Base-by-base conservation (phyloP, 2,113 vertebrate genomes). In the Tetrax tetrax region DNA sequence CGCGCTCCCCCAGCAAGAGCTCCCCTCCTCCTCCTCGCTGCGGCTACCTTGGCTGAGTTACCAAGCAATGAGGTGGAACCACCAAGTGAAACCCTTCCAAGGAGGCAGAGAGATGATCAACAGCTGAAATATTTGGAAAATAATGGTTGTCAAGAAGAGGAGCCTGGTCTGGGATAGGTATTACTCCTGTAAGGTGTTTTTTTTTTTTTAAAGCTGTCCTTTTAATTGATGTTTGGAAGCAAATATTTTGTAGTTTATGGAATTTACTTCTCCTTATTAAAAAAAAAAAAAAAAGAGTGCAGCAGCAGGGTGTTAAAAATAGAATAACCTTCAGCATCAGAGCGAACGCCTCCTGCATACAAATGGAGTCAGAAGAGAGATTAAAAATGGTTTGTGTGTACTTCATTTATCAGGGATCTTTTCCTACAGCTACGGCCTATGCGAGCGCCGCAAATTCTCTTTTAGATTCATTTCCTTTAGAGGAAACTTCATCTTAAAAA, bases 311-410 rank as follows among this genome's bases (percentile, higher is more conserved):
- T 71, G 87, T 94, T 90, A 87, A 82, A 90, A 90, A 94, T 87
- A 90, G 87, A 87, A 59, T 87, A 76, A 82, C 78, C 87, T 94
- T 82, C 87, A 94, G 83, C 77, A 38, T 66, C 64, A 7, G 59
- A 35, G 56, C 2, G n/a, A 45, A 71, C 15, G 64, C 61, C 60
- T 53, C 38, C 87, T 43, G 92, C 92, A 94, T 76, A 77, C 59
- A 43, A 66, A 90, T 77, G 0, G 9, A 81, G 59, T 2, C 38
- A 28, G 64, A 48, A 57, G 64, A 24, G 63, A 51, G 41, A 75
- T 84, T 70, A 48, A 60, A 45, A 54, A 74, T 18, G 71, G 33
- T 48, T 23, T 48, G 37, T 17, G 53, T 9, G 15, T 31, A 27
- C 66, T 65, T 72, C 72, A 65, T 59, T 78, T 78, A 47, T 54